phyloP scores from a whole-genome alignment of 2,113 vertebrate species.

The Suricata suricatta region DNA sequence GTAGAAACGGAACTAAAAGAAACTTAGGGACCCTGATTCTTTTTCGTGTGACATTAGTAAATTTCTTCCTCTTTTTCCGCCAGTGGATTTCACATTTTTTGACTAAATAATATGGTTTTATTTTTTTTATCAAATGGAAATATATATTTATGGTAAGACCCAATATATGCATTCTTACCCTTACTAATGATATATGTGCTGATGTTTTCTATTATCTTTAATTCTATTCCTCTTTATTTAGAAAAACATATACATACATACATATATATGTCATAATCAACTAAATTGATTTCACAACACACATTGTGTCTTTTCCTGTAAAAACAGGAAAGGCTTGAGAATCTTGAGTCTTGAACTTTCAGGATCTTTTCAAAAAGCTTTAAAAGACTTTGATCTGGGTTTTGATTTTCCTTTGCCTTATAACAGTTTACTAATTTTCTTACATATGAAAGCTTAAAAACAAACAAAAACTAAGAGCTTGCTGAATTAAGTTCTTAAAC shows the following conservation, averaged over 20 bases:
- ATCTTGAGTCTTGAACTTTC: not conserved
- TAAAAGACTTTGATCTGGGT: not conserved
- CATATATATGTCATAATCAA: not conserved
- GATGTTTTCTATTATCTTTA: not conserved
- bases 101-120: not conserved
- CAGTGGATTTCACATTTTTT: not conserved
- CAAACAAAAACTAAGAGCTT: not conserved
- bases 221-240: not conserved
- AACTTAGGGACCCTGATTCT: not conserved
- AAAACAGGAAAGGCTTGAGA: not conserved
- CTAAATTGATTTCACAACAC: not conserved
- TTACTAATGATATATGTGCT: not conserved
- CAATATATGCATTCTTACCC: not conserved
- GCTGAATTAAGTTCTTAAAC: constrained; percentile 69
- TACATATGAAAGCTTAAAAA: not conserved
- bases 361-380: not conserved
- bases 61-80: not conserved
- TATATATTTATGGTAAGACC: not conserved
- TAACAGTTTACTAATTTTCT: not conserved
- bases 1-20: not conserved
- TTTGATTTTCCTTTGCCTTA: not conserved
- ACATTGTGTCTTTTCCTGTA: not conserved
- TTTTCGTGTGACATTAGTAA: not conserved
- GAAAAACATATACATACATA: not conserved
- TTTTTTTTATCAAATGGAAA: not conserved